These are phyloP conservation scores for Malthinus seriepunctatus DNA, from an alignment of 2,888 invertebrate genomes.

Conservation along the genomic window DNA sequence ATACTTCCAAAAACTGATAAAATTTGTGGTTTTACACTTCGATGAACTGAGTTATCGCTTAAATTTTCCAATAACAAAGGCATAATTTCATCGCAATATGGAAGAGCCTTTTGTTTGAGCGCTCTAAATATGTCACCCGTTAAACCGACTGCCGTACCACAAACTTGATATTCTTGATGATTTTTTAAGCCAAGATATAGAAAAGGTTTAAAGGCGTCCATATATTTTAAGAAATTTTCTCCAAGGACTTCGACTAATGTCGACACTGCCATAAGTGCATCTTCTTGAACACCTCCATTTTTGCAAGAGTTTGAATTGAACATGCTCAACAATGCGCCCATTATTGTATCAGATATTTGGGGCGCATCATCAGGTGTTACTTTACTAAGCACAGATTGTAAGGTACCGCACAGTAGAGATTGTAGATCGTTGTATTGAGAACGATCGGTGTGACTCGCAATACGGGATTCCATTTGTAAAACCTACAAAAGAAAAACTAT, in stretches of 20 bases:
- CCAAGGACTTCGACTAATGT: conserved; percentile 91
- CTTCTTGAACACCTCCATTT: conserved; percentile 93
- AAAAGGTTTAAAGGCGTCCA: conserved; percentile 96
- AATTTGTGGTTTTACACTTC: conserved; percentile 96
- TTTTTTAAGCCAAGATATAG: conserved; percentile 91
- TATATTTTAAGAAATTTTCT: conserved; percentile 92
- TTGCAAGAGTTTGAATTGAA: conserved; percentile 88
- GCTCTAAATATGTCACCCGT: conserved; percentile 97
- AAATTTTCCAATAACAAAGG: conserved; percentile 86
- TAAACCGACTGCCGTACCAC: conserved; percentile 92
- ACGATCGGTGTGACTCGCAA: conserved; percentile 83
- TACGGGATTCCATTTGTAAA: conserved; percentile 90
- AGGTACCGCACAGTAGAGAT: conserved; percentile 92
- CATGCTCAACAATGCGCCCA: conserved; percentile 95
- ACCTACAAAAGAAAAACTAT: not conserved
- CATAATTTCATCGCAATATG: conserved; percentile 97
- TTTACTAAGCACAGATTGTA: conserved; percentile 94
- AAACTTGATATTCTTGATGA: conserved; percentile 92
- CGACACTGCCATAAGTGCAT: conserved; percentile 96
- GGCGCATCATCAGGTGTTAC: conserved; percentile 94
- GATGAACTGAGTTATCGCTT: conserved; percentile 85
- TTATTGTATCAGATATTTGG: conserved; percentile 94
- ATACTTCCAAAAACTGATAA: conserved; percentile 97
- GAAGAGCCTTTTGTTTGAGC: conserved; percentile 82
- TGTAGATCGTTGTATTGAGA: conserved; percentile 96